Evolutionary conservation across 2,888 invertebrate genomes (phyloP).

Genomic region (Pachycephus smyrnensis): DNA sequence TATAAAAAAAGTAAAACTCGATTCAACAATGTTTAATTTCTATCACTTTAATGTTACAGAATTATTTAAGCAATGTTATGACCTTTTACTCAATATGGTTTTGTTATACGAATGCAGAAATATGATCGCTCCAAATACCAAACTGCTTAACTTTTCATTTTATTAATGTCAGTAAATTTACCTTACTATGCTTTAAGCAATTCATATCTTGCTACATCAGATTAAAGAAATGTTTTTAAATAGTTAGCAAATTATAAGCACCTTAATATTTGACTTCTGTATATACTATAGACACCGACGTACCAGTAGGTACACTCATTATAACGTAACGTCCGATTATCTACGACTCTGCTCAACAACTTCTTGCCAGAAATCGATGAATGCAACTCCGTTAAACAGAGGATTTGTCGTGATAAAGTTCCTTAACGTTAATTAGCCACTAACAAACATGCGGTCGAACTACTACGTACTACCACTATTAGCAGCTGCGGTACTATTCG

Average conservation of each 20-base stretch:
- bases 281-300: background rate
- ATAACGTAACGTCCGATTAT: background rate
- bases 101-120: background rate
- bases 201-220: background rate
- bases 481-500: slow-evolving; percentile 55
- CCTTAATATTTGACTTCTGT: background rate
- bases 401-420: slow-evolving; percentile 14
- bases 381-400: background rate
- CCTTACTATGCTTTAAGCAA: no score
- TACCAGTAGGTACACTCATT: background rate
- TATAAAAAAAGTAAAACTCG: no score
- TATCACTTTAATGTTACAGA: background rate
- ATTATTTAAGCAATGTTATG: background rate
- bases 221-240: background rate
- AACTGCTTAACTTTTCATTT: background rate
- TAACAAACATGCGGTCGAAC: slow-evolving; percentile 56
- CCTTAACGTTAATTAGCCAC: slow-evolving; percentile 34
- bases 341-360: background rate
- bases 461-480: slow-evolving; percentile 46
- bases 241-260: background rate
- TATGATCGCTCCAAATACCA: background rate
- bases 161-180: background rate
- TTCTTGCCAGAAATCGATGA: background rate
- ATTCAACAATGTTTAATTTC: background rate
- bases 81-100: background rate